phyloP scores from a whole-genome alignment of 2,113 vertebrate species.

The Scortum barcoo region DNA sequence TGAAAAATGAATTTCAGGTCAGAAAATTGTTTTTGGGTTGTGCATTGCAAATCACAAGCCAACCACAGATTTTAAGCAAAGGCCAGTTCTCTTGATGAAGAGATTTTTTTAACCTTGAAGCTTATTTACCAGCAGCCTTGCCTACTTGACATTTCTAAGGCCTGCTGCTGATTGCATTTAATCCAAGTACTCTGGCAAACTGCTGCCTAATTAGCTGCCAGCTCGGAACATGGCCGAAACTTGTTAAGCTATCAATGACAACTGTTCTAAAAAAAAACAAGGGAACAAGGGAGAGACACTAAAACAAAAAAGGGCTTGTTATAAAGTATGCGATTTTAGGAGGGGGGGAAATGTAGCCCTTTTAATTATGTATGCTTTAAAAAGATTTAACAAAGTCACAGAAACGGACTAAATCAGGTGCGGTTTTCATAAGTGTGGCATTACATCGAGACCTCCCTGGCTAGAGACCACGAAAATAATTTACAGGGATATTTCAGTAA shows the following conservation, averaged over 20 bases:
- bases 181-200: slow-evolving; percentile 55
- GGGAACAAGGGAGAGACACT: slow-evolving; percentile 8
- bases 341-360: neutral
- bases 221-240: slow-evolving; percentile 36
- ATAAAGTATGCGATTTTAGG: neutral
- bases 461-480: neutral
- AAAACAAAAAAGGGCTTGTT: slow-evolving; percentile 5
- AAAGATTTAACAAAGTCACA: neutral
- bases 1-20: neutral
- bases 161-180: slow-evolving; percentile 59
- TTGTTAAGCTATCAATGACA: slow-evolving; percentile 52
- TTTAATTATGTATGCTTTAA: neutral
- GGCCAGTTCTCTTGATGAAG: slow-evolving; percentile 24
- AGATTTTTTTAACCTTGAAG: slow-evolving; percentile 35
- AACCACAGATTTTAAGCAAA: slow-evolving; percentile 22
- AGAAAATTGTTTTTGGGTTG: neutral
- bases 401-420: neutral
- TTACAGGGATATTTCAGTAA: neutral
- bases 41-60: neutral
- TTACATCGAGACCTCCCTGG: neutral
- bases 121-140: slow-evolving; percentile 41
- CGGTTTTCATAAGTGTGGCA: neutral
- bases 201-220: slow-evolving; percentile 66
- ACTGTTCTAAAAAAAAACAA: slow-evolving; percentile 4
- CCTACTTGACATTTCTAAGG: slow-evolving; percentile 51